Base-by-base conservation (phyloP, 2,113 vertebrate genomes). In the Otolemur garnettii region DNA sequence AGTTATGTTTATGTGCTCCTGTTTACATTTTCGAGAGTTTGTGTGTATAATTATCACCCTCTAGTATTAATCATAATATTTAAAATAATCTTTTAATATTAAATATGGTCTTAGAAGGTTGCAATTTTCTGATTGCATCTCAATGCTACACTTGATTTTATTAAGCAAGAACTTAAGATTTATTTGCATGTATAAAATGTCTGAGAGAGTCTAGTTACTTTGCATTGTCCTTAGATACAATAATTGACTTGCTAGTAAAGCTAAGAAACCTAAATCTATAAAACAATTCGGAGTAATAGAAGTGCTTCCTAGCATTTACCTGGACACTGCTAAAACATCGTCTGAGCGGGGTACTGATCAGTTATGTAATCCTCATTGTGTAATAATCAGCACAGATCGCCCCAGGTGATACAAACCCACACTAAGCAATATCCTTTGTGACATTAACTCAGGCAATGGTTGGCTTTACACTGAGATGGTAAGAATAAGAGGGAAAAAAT, bases 351-450 rank as follows among this genome's bases (percentile, higher is more conserved):
- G 81, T 21, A 45, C 60, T 96, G 92, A 93, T 97, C 81, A 81
- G 12, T 57, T 97, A 95, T 97, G 71, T 93, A 94, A 85, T 1
- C 22, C 13, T 78, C 69, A 75, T 53, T 85, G 96, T 96, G n/a
- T 92, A 93, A 94, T 95, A 98, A 98, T 98, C 97, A 95, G 93
- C 96, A 92, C 13, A 50, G 79, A 87, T 96, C 97, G 97, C 98
- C 83, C 80, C 91, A 94, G 15, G 62, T 85, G 78, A 91, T 90
- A 72, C 7, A 87, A 90, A 17, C 55, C 95, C 83, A 81, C 35
- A 93, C 21, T 80, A 81, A 93, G 83, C 79, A 91, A 87, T 26
- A 57, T 4, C 88, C 71, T 33, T 87, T 82, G 55, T 93, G 91
- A 77, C 92, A 88, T 86, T 84, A 93, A 97, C 85, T 33, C 7